Base-by-base conservation (phyloP, 2,888 invertebrate genomes). In the Drosophila mettleri region DNA sequence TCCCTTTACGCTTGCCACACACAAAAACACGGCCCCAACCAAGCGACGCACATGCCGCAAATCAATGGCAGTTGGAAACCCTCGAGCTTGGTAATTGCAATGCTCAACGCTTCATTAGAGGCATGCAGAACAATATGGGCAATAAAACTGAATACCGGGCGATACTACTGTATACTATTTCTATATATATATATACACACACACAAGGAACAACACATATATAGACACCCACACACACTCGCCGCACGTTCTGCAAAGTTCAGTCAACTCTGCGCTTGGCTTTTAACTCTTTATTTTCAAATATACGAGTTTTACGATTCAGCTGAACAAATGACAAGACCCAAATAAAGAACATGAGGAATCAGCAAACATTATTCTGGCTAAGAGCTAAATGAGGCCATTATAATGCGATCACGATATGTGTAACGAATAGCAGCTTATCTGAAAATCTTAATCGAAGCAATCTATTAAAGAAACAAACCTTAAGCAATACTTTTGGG, bases 101-200 rank as follows among this genome's bases (percentile, higher is more conserved):
- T 53, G 59, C 61, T 65, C 59, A 80, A 80, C 72, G 84, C 67
- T 86, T 83, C 86, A 86, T 83, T 83, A 83, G 78, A 80, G 70
- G 54, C 82, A 80, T 80, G 82, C 82, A 80, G 83, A 86, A 80
- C 77, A 65, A 64, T 68, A 72, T 46, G 61, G 73, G 63, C 52
- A 69, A 77, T 69, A 66, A 62, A 67, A 70, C 66, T 60, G 68
- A 59, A 57, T 52, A 55, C 54, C 74, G 45, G 14, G 46, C 36
- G 31, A 38, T 4, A 61, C 45, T 4, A 66, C 49, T 41, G 31
- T 20, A 4, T 48, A 29, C 31, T 20, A 55, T 57, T 18, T 43
- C 58, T 45, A 36, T 7, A 24, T 4, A 34, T 6, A 12, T 3
- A 22, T 3, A 2, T 9, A 22, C 6, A 22, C n/a, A 22, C 16